Evolutionary conservation across 1,140 invertebrate species (phyloP), one percentile per base, ranked within the genome.

Genomic region (Drosophila lowei): DNA sequence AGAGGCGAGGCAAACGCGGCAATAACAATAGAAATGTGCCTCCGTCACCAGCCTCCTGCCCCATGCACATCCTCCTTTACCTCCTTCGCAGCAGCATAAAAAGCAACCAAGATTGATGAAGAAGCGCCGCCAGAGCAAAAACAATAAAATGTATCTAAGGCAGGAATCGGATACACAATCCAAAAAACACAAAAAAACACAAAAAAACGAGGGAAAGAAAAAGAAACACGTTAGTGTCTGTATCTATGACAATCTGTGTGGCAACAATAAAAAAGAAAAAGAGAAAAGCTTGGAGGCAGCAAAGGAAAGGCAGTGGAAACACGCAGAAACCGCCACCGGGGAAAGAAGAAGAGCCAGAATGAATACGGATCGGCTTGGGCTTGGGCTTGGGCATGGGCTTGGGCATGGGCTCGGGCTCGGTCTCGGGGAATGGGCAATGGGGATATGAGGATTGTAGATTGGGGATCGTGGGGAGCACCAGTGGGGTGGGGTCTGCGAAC

Each of bases 21-120:
- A 73, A 65, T 73, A 53, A 74, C 71, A 74, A 74, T 74, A 65
- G 71, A 73, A 58, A 74, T 71, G 46, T 59, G 43, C 60, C 55
- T 47, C 73, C n/a, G 41, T 48, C 50, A 42, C 6, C 28, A 3
- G 21, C 13, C 23, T 13, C 18, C 48, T n/a, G 3, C 2, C 7
- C 4, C 28, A 25, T 8, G 21, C 9, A 8, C 38, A 9, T 28
- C 8, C 13, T 5, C 30, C 15, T n/a, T n/a, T 42, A 42, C 41
- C 30, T 23, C 9, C 49, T 7, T 7, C 21, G 23, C 23, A 25
- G 65, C 54, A 76, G 63, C 21, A 70, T 65, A 84, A 84, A 85
- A 74, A 80, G 66, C 47, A 59, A 81, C 81, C 73, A 85, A 85
- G 80, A 85, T 85, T 85, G 80, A 85, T 85, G 80, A 85, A 85